These are phyloP conservation scores for Gorsachius goisagi DNA, from an alignment of 2,113 vertebrate species.

Conservation along the genomic window DNA sequence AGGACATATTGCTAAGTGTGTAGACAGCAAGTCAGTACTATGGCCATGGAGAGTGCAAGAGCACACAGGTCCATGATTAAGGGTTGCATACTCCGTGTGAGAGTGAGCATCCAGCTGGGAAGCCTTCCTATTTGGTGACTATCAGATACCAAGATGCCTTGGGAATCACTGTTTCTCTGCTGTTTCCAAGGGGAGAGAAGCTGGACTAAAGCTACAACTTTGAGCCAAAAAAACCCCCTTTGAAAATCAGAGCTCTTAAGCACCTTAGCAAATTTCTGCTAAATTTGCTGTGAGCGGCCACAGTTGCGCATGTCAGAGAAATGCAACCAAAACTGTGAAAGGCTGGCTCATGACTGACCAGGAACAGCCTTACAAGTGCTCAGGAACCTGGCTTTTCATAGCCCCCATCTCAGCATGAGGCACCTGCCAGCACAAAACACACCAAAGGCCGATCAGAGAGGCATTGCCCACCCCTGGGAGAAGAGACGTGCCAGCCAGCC, in stretches of 20 bases:
- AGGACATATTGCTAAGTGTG: neutral
- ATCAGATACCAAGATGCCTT: neutral
- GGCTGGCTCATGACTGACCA: neutral
- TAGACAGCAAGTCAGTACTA: neutral
- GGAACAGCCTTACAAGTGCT: neutral
- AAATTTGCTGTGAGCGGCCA: neutral
- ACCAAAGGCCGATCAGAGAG: neutral
- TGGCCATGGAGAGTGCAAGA: neutral
- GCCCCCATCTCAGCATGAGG: neutral
- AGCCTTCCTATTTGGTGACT: neutral
- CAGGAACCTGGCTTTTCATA: neutral
- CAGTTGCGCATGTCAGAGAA: neutral
- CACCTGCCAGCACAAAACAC: neutral
- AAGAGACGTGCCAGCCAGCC: neutral
- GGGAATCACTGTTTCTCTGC: neutral
- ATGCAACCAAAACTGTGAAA: neutral
- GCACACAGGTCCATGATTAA: neutral
- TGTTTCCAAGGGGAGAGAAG: neutral
- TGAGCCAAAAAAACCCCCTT: neutral
- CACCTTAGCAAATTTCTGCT: neutral
- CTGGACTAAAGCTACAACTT: neutral
- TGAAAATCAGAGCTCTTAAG: neutral
- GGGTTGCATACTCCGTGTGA: neutral
- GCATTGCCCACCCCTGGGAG: neutral
- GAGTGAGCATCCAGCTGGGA: neutral